Base-by-base conservation (phyloP, 2,888 invertebrate species). In the Mechanitis messenoides region DNA sequence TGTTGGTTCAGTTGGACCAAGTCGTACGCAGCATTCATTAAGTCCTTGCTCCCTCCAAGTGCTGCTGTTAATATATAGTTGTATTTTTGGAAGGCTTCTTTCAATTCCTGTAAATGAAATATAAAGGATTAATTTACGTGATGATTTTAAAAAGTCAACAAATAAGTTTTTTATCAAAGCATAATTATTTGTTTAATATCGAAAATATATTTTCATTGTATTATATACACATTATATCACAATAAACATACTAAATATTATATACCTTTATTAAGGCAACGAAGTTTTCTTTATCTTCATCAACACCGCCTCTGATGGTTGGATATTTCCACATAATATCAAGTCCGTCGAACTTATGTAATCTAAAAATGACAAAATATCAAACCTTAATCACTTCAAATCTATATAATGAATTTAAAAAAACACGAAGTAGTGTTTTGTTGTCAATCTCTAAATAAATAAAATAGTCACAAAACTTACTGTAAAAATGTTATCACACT, bases 271-370 rank as follows among this genome's bases (percentile, higher is more conserved):
- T 93, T 12, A 97, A 84, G 0, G 85, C 75, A 0, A 95, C 92
- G 73, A 95, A 96, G 77, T 96, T 95, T 55, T 92, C 90, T 72
- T 93, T 94, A 77, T 97, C 96, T 9, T 91, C 83, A 0, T 94
- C 92, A 4, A 80, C 83, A 0, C 96, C 96, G 0, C 94, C 95
- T 69, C 96, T 91, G 72, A 93, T 92, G 5, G 92, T 92, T 0
- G 96, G 96, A 75, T 94, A 96, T 79, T 96, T 96, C 96, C 96
- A 96, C 74, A 96, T 95, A 70, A 95, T 75, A 74, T 95, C 95
- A 33, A 95, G 79, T 0, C 95, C 95, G 69, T 95, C 94, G 71
- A 95, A 95, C 60, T 92, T 91, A 77, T 93, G 92, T 69, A 91
- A 91, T 58, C 94, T 94, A 79, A n/a, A 88, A 83, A n/a, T 50